phyloP scores from a whole-genome alignment of 2,888 invertebrate genomes.

The Eupithecia subumbrata region DNA sequence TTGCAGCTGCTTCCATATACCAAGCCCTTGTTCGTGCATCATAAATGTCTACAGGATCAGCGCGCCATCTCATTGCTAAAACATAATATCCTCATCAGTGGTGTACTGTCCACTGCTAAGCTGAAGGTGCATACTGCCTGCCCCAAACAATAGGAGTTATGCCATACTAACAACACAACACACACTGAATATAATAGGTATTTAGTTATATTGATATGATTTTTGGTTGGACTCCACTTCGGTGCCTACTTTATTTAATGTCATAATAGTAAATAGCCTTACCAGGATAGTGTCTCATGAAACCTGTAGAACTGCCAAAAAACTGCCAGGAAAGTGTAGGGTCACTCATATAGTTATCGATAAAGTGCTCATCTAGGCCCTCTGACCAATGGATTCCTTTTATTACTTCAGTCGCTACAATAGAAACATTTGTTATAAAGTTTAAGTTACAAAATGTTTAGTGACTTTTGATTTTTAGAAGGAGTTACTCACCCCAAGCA shows the following conservation, averaged over 20 bases:
- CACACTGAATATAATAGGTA: too few species aligned
- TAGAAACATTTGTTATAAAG: constrained; percentile 30
- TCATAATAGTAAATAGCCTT: constrained; percentile 42
- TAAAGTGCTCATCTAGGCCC: constrained; percentile 94
- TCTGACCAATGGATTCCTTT: constrained; percentile 98
- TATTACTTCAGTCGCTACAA: constrained; percentile 91
- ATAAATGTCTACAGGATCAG: constrained; percentile 94
- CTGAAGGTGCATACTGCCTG: too few species aligned
- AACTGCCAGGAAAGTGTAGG: constrained; percentile 98
- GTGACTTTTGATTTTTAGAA: not conserved
- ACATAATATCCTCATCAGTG: constrained; percentile 19
- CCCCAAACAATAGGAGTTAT: too few species aligned
- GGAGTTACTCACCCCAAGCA: constrained; percentile 87
- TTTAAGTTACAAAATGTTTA: not conserved
- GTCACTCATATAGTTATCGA: constrained; percentile 92
- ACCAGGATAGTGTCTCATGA: constrained; percentile 98
- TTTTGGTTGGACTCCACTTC: too few species aligned
- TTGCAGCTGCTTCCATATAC: constrained; percentile 99
- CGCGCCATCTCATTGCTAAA: constrained; percentile 90
- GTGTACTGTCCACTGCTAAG: too few species aligned
- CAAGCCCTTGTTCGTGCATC: constrained; percentile 97
- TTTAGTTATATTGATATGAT: too few species aligned
- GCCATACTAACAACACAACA: too few species aligned
- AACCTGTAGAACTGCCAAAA: constrained; percentile 98
- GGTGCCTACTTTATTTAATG: too few species aligned